A percentile compares a stretch with the other conserved stretches of the same genome.
Evolutionary conservation across 2,888 invertebrate species (phyloP).

Genomic region (Diloba caeruleocephala): DNA sequence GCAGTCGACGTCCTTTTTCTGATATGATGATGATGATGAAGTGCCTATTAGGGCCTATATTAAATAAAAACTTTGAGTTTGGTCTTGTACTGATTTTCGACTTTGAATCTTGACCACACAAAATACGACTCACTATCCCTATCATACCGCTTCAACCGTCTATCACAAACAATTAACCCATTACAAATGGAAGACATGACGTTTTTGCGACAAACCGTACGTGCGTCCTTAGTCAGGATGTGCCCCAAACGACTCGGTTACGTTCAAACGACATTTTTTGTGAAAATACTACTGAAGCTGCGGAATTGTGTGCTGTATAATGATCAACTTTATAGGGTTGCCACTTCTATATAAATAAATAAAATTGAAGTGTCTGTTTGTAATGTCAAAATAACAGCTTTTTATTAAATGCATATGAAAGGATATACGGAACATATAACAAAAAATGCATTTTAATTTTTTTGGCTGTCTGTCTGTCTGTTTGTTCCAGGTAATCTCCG

Average conservation of each 20-base stretch:
- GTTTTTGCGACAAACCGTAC: constrained; percentile 37
- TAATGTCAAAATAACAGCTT: too few relatives aligned
- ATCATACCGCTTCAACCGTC: constrained; percentile 7
- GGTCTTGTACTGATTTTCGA: too few relatives aligned
- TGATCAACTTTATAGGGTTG: constrained; percentile 30
- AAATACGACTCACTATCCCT: not conserved
- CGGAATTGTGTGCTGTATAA: constrained; percentile 32
- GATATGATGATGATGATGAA: too few relatives aligned
- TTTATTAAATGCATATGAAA: too few relatives aligned
- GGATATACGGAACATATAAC: too few relatives aligned
- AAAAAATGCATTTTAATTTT: too few relatives aligned
- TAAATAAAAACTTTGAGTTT: too few relatives aligned
- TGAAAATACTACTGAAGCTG: constrained; percentile 23
- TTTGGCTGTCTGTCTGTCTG: too few relatives aligned
- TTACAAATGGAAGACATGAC: constrained; percentile 24
- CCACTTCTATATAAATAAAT: not conserved
- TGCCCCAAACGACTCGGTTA: constrained; percentile 22
- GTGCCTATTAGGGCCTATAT: too few relatives aligned
- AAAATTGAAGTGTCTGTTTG: not conserved
- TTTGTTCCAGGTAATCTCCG: too few relatives aligned
- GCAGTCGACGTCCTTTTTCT: too few relatives aligned
- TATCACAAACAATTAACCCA: constrained; percentile 34
- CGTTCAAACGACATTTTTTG: constrained; percentile 37
- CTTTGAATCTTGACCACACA: too few relatives aligned
- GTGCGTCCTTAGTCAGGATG: constrained; percentile 34